Percentiles rank a stretch among this genome's conserved stretches.
phyloP scores from a whole-genome alignment of 2,888 invertebrate species.

The Yponomeuta evonymella region DNA sequence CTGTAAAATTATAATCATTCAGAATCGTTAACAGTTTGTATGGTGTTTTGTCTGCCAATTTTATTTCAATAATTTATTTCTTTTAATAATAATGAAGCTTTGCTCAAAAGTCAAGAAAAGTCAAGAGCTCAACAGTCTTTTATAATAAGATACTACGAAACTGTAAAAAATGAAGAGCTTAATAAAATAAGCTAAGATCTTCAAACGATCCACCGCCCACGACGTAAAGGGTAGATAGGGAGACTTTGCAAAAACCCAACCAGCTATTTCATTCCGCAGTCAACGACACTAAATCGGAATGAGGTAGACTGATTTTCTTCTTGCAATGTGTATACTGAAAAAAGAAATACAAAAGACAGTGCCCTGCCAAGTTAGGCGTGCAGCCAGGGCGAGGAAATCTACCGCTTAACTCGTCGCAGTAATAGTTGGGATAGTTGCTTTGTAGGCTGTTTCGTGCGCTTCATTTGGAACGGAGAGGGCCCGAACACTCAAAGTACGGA shows the following conservation, averaged over 20 bases:
- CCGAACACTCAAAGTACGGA: slow-evolving; percentile 68
- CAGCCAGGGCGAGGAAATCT: slow-evolving; percentile 32
- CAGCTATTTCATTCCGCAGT: slow-evolving; percentile 15
- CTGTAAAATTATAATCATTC: too few relatives aligned
- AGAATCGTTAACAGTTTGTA: too few relatives aligned
- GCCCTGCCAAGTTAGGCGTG: slow-evolving; percentile 38
- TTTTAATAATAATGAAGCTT: too few relatives aligned
- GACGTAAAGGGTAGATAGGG: slow-evolving; percentile 26
- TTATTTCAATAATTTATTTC: too few relatives aligned
- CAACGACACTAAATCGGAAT: slow-evolving; percentile 20
- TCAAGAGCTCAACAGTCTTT: background rate
- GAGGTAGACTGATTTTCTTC: slow-evolving; percentile 16
- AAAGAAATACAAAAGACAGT: slow-evolving; percentile 65
- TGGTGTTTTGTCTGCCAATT: too few relatives aligned
- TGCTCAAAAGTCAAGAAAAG: too few relatives aligned
- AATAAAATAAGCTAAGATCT: slow-evolving; percentile 8
- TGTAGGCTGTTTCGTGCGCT: slow-evolving; percentile 55
- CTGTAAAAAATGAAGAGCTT: background rate
- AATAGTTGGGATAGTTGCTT: slow-evolving; percentile 40
- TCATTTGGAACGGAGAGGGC: slow-evolving; percentile 67
- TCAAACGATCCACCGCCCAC: slow-evolving; percentile 1
- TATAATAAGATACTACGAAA: background rate
- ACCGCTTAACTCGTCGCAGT: slow-evolving; percentile 33
- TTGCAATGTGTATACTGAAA: slow-evolving; percentile 29
- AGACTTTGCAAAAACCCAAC: slow-evolving; percentile 44